A percentile compares a stretch with the other conserved stretches of the same genome.
Evolutionary conservation across 92 coral and sea anemone genomes (phyloP).

Genomic region (Diadumene lineata): DNA sequence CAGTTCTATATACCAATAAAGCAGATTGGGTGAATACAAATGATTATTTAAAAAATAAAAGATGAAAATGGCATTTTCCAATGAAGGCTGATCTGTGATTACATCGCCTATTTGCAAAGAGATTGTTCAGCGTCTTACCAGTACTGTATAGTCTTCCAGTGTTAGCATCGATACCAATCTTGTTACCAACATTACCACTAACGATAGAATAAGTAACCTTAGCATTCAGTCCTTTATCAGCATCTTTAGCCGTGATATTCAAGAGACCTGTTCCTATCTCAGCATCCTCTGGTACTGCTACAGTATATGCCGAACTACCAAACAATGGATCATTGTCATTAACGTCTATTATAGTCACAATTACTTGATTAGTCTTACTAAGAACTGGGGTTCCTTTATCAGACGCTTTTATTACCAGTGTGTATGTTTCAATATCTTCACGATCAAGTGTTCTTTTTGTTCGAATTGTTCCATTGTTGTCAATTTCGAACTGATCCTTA

Average conservation of each 20-base stretch:
- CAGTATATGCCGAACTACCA: conserved; percentile 33
- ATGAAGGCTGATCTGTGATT: too few relatives aligned
- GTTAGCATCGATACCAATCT: conserved; percentile 42
- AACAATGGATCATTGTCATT: conserved; percentile 60
- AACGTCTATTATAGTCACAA: conserved; percentile 51
- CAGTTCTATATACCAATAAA: too few relatives aligned
- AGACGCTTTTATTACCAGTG: conserved; percentile 42
- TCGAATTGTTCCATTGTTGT: conserved; percentile 44
- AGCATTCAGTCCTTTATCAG: conserved; percentile 48
- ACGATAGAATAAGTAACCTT: conserved; percentile 49
- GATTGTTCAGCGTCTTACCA: conserved; percentile 31
- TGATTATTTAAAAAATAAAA: too few relatives aligned
- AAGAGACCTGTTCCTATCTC: conserved; percentile 37
- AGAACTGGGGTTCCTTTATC: conserved; percentile 60
- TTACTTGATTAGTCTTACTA: conserved; percentile 53
- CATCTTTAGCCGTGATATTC: conserved; percentile 54
- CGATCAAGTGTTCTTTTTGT: conserved; percentile 57
- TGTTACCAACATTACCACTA: conserved; percentile 55
- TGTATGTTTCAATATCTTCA: conserved; percentile 49
- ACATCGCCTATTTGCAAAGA: too few relatives aligned
- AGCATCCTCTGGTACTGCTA: conserved; percentile 44
- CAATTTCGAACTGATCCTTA: conserved; percentile 47
- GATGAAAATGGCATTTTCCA: too few relatives aligned
- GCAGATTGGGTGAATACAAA: too few relatives aligned
- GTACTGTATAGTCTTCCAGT: conserved; percentile 38